Evolutionary conservation across 2,888 invertebrate species (phyloP), one percentile per base, ranked within the genome.

Genomic region (Papilio demoleus): DNA sequence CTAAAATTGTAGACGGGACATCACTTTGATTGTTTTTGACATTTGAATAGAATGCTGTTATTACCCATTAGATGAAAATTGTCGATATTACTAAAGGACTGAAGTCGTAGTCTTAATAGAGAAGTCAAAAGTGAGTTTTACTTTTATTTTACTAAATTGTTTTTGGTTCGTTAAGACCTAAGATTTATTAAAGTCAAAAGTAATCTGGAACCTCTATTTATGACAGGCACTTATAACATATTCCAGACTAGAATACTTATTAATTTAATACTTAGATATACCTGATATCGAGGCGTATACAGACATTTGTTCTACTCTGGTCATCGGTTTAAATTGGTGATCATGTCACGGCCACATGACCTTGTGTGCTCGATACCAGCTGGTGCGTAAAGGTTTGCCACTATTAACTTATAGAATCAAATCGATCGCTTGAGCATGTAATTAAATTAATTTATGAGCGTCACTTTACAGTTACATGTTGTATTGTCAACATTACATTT

Each of bases 311-410:
- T 53, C 70, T 65, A 59, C 70, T 70, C 42, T 58, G 17, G 71
- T 74, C 68, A 71, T 73, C 71, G 67, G 70, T 68, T 71, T 68
- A 70, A 75, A 76, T 72, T 75, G 68, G 42, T 6, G 58, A 34
- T 63, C 45, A 36, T 66, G 62, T 58, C 69, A 70, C 60, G 31
- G 50, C 40, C 60, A 42, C 11, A 4, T 9, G 64, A 65, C 65
- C 67, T 65, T 65, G 53, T 19, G n/a, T 47, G 22, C 34, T 17
- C 34, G 24, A 24, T 45, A 60, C 34, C 60, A 58, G 42, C 42
- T 50, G 27, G 47, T 42, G 65, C 42, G 45, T 36, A 45, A 59
- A 59, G 70, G 31, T 66, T 60, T 66, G 68, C 36, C 27, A 38
- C 47, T 61, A 38, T 65, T 47, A 65, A 70, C 36, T 38, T 40